Evolutionary conservation across 2,888 invertebrate species (phyloP).

Genomic region (Lithophane semibrunnea): DNA sequence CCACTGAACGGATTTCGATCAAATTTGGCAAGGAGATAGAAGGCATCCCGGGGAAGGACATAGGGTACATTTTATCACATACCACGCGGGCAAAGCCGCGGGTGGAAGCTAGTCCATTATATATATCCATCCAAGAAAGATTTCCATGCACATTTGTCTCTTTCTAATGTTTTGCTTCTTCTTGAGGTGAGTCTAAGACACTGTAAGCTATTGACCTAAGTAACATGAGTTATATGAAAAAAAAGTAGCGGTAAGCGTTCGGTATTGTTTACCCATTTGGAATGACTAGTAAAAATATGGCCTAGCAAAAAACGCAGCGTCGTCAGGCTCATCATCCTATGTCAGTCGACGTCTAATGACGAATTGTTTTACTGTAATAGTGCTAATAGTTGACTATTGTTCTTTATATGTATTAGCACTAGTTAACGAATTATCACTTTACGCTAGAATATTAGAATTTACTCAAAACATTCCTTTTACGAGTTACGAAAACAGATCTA

Average conservation of each 20-base stretch:
- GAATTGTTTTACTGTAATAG: neutral
- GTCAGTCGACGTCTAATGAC: conserved; percentile 3
- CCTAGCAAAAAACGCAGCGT: neutral
- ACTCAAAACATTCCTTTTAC: conserved; percentile 2
- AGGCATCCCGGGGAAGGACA: too few relatives aligned
- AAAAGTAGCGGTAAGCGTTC: neutral
- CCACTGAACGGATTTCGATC: too few relatives aligned
- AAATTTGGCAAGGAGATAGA: too few relatives aligned
- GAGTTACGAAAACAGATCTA: neutral
- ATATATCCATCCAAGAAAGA: neutral
- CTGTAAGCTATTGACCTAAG: neutral
- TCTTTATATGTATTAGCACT: conserved; percentile 11
- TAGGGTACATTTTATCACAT: too few relatives aligned
- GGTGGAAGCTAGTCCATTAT: too few relatives aligned
- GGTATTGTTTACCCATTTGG: neutral
- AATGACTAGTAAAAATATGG: neutral
- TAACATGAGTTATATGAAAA: neutral
- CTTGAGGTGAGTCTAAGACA: neutral
- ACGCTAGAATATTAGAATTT: neutral
- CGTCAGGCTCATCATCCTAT: conserved; percentile 4
- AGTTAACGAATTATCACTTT: neutral
- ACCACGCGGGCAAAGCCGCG: too few relatives aligned
- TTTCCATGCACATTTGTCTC: neutral
- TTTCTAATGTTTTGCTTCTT: neutral
- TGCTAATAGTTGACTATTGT: conserved; percentile 23